Evolutionary conservation across 2,797 vertebrate genomes (phyloP).

Genomic region (Sebastiscus albofasciatus): DNA sequence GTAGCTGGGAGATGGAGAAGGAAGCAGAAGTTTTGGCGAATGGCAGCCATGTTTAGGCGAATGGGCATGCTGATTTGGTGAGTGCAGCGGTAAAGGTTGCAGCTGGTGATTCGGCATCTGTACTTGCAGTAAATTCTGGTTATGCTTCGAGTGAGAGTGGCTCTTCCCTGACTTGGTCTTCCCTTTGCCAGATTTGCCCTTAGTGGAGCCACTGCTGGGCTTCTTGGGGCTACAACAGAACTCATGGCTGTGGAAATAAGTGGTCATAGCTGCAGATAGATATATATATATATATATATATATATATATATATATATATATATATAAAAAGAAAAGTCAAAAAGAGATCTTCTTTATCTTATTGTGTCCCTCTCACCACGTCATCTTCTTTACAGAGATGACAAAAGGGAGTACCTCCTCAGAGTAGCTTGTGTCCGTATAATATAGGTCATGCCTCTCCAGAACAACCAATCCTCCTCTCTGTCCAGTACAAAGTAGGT

Average conservation of each 20-base stretch:
- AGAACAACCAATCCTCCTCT: conserved; percentile 17
- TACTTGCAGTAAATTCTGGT: conserved; percentile 71
- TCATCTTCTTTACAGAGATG: conserved; percentile 21
- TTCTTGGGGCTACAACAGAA: conserved; percentile 80
- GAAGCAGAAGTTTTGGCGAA: conserved; percentile 59
- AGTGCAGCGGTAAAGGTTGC: conserved; percentile 61
- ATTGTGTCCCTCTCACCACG: conserved; percentile 3
- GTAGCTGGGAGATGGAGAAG: conserved; percentile 76
- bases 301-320: not conserved
- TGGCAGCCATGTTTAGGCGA: conserved; percentile 54
- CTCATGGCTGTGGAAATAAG: conserved; percentile 81
- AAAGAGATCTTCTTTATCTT: conserved; percentile 12
- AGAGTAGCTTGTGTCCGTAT: conserved; percentile 46
- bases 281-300: not conserved
- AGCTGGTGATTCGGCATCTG: conserved; percentile 59
- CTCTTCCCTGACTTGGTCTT: conserved; percentile 69
- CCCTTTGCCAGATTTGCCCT: conserved; percentile 74
- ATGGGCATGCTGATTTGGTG: conserved; percentile 53
- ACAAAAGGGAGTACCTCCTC: conserved; percentile 42
- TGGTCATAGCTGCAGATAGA: conserved; percentile 77
- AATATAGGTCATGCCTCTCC: conserved; percentile 65
- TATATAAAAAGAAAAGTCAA: not conserved
- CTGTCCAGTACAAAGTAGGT: conserved; percentile 15
- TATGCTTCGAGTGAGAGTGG: conserved; percentile 57
- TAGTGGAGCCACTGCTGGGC: conserved; percentile 51